A percentile compares a stretch with the other conserved stretches of the same genome.
phyloP scores from a whole-genome alignment of 1,140 invertebrate species.

The Babylonia areolata region DNA sequence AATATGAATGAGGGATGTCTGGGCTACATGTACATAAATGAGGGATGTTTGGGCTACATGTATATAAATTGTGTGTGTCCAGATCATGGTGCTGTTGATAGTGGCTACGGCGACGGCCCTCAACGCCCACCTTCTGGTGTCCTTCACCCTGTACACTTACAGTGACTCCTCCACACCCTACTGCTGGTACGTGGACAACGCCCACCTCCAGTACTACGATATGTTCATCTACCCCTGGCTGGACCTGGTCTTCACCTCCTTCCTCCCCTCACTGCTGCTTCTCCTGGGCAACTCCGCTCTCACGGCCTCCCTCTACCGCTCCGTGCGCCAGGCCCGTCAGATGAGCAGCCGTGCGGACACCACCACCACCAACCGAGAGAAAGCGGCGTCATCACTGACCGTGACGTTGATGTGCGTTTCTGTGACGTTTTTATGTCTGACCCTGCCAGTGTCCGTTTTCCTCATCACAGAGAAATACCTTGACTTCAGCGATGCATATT shows the following conservation, averaged over 20 bases:
- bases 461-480: not conserved
- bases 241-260: not conserved
- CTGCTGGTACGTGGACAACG: not conserved
- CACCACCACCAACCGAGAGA: not conserved
- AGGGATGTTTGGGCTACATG: no score
- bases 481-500: not conserved
- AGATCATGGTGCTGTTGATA: not conserved
- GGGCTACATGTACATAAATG: no score
- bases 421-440: not conserved
- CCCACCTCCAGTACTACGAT: not conserved
- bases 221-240: not conserved
- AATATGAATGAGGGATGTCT: no score
- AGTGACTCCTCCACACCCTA: not conserved
- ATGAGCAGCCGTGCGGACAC: not conserved
- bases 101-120: not conserved
- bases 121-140: not conserved
- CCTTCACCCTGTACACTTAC: not conserved
- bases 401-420: constrained; percentile 19
- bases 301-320: not conserved
- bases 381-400: constrained; percentile 22
- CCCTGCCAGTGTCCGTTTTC: not conserved
- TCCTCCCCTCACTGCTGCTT: not conserved
- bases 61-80: no score
- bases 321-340: not conserved
- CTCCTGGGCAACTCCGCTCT: constrained; percentile 5